Conservation (phyloP, 2,113 vertebrate genomes). For the Benitochromis conjunctus region DNA sequence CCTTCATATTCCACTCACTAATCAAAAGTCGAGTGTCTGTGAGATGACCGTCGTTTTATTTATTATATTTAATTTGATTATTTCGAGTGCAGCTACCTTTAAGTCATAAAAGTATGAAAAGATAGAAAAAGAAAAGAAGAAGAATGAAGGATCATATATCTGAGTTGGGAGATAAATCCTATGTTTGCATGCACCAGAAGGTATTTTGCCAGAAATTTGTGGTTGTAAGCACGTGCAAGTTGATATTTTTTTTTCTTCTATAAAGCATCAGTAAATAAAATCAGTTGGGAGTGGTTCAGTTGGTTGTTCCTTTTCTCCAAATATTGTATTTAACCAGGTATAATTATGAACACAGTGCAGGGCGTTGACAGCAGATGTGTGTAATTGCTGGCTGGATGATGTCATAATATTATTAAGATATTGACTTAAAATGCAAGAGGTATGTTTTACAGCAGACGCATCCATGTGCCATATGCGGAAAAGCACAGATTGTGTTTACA, state of each 20-base stretch:
- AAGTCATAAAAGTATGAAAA: not conserved
- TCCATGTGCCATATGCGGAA: not conserved
- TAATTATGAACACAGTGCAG: not conserved
- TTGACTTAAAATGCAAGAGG: not conserved
- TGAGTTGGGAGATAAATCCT: not conserved
- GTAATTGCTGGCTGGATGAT: not conserved
- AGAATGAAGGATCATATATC: not conserved
- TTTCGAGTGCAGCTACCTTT: not conserved
- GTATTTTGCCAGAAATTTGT: not conserved
- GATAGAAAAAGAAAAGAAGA: not conserved
- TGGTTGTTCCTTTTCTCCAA: not conserved
- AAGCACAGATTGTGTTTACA: not conserved
- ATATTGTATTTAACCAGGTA: constrained; percentile 10
- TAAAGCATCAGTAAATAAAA: not conserved
- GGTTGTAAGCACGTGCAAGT: not conserved
- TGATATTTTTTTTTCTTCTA: not conserved
- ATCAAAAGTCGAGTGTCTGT: not conserved
- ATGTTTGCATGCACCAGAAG: not conserved
- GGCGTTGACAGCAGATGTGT: not conserved
- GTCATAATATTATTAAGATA: not conserved
- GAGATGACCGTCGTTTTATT: not conserved
- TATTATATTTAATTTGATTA: not conserved
- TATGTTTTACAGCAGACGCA: not conserved
- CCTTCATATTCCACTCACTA: not conserved
- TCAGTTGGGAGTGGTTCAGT: not conserved